phyloP scores from a whole-genome alignment of 1,140 invertebrate species.

The Dendrolimus punctatus region DNA sequence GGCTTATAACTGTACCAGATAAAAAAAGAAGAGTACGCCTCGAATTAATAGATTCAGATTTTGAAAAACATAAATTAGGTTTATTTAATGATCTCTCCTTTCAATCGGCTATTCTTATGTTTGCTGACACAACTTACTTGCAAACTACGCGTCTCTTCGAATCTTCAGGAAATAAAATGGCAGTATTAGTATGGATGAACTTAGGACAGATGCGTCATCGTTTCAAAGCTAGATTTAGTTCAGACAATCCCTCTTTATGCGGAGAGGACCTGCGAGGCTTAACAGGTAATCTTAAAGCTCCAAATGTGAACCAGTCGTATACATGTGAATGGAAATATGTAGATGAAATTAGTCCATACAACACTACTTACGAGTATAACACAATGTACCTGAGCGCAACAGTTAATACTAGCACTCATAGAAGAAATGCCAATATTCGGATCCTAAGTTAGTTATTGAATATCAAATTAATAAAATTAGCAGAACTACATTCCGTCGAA shows the following conservation, averaged over 20 bases:
- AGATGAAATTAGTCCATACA: conserved; percentile 4
- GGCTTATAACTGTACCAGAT: conserved; percentile 78
- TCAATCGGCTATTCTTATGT: conserved; percentile 40
- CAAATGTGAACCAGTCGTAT: conserved; percentile 33
- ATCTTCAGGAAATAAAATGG: conserved; percentile 78
- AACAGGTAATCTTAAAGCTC: conserved; percentile 33
- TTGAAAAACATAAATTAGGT: conserved; percentile 26
- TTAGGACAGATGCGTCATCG: conserved; percentile 68
- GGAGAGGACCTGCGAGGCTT: conserved; percentile 35
- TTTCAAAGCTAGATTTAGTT: conserved; percentile 76
- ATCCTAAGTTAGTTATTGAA: conserved; percentile 36
- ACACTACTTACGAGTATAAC: conserved; percentile 20
- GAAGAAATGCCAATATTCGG: conserved; percentile 27
- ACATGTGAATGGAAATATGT: conserved; percentile 48
- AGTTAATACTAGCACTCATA: conserved; percentile 27
- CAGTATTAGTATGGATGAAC: conserved; percentile 72
- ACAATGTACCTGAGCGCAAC: conserved; percentile 33
- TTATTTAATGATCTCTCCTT: conserved; percentile 64
- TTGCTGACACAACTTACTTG: conserved; percentile 22
- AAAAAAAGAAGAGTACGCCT: conserved; percentile 62
- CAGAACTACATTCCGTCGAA: conserved; percentile 15
- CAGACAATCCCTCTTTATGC: conserved; percentile 68
- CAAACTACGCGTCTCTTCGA: conserved; percentile 46
- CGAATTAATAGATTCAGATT: conserved; percentile 40
- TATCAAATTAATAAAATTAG: conserved; percentile 11